Conservation (phyloP, 2,797 vertebrate species). For the Enteromius unitaeniatus region DNA sequence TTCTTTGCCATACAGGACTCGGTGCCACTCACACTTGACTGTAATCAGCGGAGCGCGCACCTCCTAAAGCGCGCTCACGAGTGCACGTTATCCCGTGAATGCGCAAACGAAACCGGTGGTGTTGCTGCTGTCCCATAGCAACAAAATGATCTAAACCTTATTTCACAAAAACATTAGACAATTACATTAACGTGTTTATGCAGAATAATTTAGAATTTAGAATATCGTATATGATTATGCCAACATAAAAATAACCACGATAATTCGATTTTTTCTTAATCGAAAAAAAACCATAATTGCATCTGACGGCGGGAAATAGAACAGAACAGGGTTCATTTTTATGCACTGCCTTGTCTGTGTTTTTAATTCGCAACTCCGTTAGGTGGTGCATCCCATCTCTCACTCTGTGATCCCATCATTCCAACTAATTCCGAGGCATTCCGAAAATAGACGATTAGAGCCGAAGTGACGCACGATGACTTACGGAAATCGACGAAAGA, state of each 20-base stretch:
- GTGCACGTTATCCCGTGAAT: slow-evolving; percentile 31
- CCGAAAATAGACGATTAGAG: slow-evolving; percentile 13
- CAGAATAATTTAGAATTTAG: no score
- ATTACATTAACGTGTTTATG: background rate
- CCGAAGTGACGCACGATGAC: background rate
- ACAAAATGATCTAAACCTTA: background rate
- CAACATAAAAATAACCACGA: background rate
- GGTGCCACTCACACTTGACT: slow-evolving; percentile 36
- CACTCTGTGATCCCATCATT: background rate
- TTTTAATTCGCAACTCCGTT: slow-evolving; percentile 6
- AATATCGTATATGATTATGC: background rate
- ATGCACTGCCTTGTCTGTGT: slow-evolving; percentile 9
- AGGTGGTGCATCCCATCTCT: background rate
- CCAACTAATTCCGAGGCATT: background rate
- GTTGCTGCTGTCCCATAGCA: slow-evolving; percentile 4
- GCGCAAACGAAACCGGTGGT: slow-evolving; percentile 45
- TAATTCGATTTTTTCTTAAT: background rate
- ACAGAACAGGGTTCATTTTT: background rate
- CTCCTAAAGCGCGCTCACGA: slow-evolving; percentile 54
- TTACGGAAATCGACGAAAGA: slow-evolving; percentile 38
- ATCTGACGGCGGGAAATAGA: background rate
- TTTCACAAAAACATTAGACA: background rate
- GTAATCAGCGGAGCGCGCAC: slow-evolving; percentile 38
- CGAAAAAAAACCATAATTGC: background rate
- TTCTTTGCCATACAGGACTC: slow-evolving; percentile 24